Evolutionary conservation across 37 sponge, comb jelly and placozoan genomes (phyloP).

Genomic region (Spongia lamella): DNA sequence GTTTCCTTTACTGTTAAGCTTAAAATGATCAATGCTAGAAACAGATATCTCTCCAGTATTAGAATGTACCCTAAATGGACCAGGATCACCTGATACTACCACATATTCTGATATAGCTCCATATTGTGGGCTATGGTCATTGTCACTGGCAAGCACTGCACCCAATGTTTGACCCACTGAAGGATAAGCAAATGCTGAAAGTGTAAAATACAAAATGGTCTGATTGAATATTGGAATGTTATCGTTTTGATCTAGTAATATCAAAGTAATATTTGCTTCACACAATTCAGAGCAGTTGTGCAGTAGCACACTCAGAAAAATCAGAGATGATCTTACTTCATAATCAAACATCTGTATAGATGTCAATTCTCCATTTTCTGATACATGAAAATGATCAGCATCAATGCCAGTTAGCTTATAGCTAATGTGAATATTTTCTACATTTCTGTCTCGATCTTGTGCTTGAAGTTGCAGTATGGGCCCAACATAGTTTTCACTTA

Average conservation of each 20-base stretch:
- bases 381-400: constrained; percentile 23
- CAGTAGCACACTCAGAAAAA: constrained; percentile 14
- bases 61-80: constrained; percentile 32
- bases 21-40: constrained; percentile 16
- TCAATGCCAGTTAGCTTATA: constrained; percentile 15
- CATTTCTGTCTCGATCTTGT: constrained; percentile 35
- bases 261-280: constrained; percentile 17
- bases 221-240: constrained; percentile 33
- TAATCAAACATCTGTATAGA: constrained; percentile 41
- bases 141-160: constrained; percentile 35
- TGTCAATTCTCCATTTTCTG: constrained; percentile 34
- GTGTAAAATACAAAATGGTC: neutral
- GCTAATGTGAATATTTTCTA: neutral
- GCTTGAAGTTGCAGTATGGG: constrained; percentile 2
- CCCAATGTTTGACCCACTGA: constrained; percentile 34
- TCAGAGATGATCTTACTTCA: constrained; percentile 28
- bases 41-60: constrained; percentile 27
- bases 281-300: constrained; percentile 29
- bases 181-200: constrained; percentile 15
- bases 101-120: constrained; percentile 26
- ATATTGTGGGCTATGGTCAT: constrained; percentile 16
- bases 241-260: constrained; percentile 47
- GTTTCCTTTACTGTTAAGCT: constrained; percentile 1
- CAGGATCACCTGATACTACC: constrained; percentile 20
- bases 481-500: constrained; percentile 50